These are phyloP conservation scores for Macrobrachium rosenbergii DNA, from an alignment of 1,140 invertebrate genomes.

Conservation along the genomic window DNA sequence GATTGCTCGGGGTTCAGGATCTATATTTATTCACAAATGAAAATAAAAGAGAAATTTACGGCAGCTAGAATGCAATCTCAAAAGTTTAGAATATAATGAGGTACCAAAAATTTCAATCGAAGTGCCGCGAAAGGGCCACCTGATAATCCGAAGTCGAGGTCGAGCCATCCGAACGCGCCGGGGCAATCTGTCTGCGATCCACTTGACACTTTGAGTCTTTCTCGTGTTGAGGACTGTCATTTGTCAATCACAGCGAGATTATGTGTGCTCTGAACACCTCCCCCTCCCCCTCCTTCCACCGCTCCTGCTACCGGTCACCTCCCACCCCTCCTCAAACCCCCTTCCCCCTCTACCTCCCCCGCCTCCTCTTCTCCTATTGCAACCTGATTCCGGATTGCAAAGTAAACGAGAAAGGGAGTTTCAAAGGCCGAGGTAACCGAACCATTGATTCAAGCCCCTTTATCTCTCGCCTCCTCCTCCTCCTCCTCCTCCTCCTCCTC, in stretches of 20 bases:
- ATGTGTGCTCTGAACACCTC: slow-evolving; percentile 51
- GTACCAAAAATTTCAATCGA: no score
- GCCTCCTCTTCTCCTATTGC: not conserved
- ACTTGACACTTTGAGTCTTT: slow-evolving; percentile 60
- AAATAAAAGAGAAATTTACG: no score
- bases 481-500: not conserved
- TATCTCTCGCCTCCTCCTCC: not conserved
- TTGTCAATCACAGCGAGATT: slow-evolving; percentile 57
- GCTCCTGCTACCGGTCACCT: not conserved
- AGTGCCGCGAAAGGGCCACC: not conserved
- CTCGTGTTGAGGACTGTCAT: slow-evolving; percentile 56
- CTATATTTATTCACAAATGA: not conserved
- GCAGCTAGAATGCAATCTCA: no score
- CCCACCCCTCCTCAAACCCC: not conserved
- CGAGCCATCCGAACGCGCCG: slow-evolving; percentile 26
- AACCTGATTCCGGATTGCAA: not conserved
- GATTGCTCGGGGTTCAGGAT: not conserved
- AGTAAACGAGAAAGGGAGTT: not conserved
- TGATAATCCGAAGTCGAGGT: slow-evolving; percentile 15
- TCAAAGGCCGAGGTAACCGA: no score
- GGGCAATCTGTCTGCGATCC: slow-evolving; percentile 59
- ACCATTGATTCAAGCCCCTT: not conserved
- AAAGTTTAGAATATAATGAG: no score
- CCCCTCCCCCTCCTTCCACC: not conserved
- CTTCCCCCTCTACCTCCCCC: not conserved